Evolutionary conservation across 2,797 vertebrate genomes (phyloP), one percentile per base, ranked within the genome.

Genomic region (Neopelma chrysocephalum): DNA sequence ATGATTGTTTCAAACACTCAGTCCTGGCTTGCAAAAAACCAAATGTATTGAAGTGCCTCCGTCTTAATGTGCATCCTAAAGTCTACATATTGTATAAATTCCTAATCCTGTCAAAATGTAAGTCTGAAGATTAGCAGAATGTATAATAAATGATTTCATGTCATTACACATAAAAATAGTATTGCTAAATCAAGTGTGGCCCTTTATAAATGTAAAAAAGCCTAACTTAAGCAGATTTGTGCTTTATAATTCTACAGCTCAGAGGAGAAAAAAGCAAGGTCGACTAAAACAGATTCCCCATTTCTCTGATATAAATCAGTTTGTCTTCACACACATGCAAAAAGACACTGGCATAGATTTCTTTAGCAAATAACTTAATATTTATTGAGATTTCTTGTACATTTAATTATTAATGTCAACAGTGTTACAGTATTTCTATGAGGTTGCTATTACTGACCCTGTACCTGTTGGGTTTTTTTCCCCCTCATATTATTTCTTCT

Each of bases 331-430:
- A 94, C 89, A 23, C 34, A 75, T 36, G 80, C 94, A 61, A 76
- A 43, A 93, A 97, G 96, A 97, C 95, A 98, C 96, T 84, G 88
- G 47, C 82, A 94, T 65, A 83, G 80, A 65, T 89, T 92, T 93
- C 64, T 87, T 65, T 69, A 94, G 81, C 72, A 95, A 95, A 89
- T 91, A 93, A 81, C 96, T 95, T 96, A 94, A 84, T 97, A 84
- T 95, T 97, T 95, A 87, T 92, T 95, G 95, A 94, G 71, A 85
- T 94, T 96, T 94, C 95, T 92, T 95, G 96, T 98, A 97, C 95
- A 94, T 96, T 99, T 97, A 98, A 98, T 98, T 98, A 99, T 99
- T 98, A 97, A 99, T 98, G 97, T 42, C 94, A 97, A 91, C 97
- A 98, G 97, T 98, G 98, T 98, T 97, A 97, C 94, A 95, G 96